Conservation (phyloP, 2,888 invertebrate species). For the Troides oblongomaculatus region DNA sequence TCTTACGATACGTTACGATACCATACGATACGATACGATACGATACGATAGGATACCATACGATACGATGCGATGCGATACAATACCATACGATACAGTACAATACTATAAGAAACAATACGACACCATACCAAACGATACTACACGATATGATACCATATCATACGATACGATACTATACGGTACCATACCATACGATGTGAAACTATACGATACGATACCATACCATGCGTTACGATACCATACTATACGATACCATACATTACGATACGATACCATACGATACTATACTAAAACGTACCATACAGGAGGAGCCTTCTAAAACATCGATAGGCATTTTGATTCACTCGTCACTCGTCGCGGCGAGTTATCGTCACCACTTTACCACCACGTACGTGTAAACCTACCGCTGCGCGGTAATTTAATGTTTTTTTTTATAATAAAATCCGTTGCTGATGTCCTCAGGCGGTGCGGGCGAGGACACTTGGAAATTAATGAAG, state of each 20-base stretch:
- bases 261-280: not conserved
- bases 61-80: not conserved
- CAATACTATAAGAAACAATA: not conserved
- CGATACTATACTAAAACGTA: not conserved
- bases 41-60: not conserved
- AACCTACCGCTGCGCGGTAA: constrained; percentile 7
- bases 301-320: not conserved
- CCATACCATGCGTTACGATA: not conserved
- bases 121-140: not conserved
- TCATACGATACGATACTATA: not conserved
- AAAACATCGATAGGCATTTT: too few relatives aligned
- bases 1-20: too few relatives aligned
- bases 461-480: constrained; percentile 16
- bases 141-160: not conserved
- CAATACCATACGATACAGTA: not conserved
- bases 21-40: not conserved
- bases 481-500: constrained; percentile 25
- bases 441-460: constrained; percentile 20
- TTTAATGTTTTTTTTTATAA: constrained; percentile 17
- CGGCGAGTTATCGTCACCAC: not conserved
- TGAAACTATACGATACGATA: not conserved
- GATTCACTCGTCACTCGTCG: not conserved
- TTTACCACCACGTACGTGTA: not conserved
- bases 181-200: not conserved
- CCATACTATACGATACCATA: not conserved